Evolutionary conservation across 1,140 invertebrate species (phyloP), one percentile per base, ranked within the genome.

Genomic region (Camponotus floridanus): DNA sequence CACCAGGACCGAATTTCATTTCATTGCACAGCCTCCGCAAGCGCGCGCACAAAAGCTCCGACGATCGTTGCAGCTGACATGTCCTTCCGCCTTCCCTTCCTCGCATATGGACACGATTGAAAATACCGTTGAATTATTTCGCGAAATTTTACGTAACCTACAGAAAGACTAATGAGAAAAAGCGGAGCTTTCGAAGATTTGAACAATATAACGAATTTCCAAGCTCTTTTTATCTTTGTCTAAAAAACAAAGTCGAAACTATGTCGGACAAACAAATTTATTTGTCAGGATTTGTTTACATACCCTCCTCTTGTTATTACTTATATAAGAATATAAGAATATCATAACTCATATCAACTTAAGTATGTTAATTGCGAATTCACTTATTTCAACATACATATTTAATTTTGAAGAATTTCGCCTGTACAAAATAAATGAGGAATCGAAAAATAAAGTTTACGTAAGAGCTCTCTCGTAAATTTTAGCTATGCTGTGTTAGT

Each of bases 31-130:
- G 39, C 31, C 55, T 73, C 71, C 57, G 86, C 61, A 73, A 88
- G 83, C 86, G 39, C n/a, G 68, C 39, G 15, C 70, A 83, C 39
- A 83, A 83, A 83, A 61, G 68, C 79, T 42, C 9, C 67, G 67
- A 81, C 67, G 15, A 59, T 59, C 39, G 81, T 68, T 88, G 88
- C 87, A 88, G 55, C 88, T 89, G 88, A 89, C 88, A 68, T 59
- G 59, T 55, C 64, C 70, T 45, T 39, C 70, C 64, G 31, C n/a
- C 39, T 3, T 18, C 9, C 31, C 26, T 5, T 26, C 33, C 55
- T 48, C 33, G 36, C 21, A 21, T 26, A 48, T 45, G 48, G 57
- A 13, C 73, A 48, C 73, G 48, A 76, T 78, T 85, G 73, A 78
- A 76, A 51, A 78, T 67, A 45, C 45, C 45, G 33, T 31, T 4